These are phyloP conservation scores for Drosophila tani DNA, from an alignment of 1,140 invertebrate genomes.

Conservation along the genomic window DNA sequence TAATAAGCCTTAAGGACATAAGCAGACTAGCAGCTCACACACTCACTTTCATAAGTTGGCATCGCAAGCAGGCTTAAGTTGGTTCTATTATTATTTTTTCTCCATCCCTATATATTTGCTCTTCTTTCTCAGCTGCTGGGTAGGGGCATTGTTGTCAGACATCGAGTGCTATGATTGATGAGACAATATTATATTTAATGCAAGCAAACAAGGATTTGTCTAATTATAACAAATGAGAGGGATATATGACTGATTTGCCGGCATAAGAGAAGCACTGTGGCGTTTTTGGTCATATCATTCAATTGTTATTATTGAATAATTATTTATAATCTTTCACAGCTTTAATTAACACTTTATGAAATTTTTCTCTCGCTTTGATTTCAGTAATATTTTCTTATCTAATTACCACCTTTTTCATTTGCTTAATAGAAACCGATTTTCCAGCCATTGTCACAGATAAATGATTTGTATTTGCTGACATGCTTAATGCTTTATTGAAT, in stretches of 20 bases:
- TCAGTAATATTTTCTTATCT: neutral
- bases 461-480: slow-evolving; percentile 8
- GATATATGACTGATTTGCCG: neutral
- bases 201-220: slow-evolving; percentile 32
- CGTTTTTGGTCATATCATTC: too few relatives aligned
- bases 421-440: neutral
- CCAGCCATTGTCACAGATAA: neutral
- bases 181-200: slow-evolving; percentile 18
- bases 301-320: too few relatives aligned
- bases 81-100: slow-evolving; percentile 39
- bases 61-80: slow-evolving; percentile 32
- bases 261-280: neutral
- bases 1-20: slow-evolving; percentile 62
- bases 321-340: neutral
- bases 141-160: slow-evolving; percentile 32
- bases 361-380: neutral
- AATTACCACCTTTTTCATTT: neutral
- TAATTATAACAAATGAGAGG: slow-evolving; percentile 53
- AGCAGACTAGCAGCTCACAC: slow-evolving; percentile 36
- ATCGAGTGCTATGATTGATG: slow-evolving; percentile 58
- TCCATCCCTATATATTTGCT: neutral
- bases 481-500: slow-evolving; percentile 39
- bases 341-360: neutral
- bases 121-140: neutral
- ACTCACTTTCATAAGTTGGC: slow-evolving; percentile 21